Conservation (phyloP, 2,113 vertebrate genomes). For the Charadrius vociferus region DNA sequence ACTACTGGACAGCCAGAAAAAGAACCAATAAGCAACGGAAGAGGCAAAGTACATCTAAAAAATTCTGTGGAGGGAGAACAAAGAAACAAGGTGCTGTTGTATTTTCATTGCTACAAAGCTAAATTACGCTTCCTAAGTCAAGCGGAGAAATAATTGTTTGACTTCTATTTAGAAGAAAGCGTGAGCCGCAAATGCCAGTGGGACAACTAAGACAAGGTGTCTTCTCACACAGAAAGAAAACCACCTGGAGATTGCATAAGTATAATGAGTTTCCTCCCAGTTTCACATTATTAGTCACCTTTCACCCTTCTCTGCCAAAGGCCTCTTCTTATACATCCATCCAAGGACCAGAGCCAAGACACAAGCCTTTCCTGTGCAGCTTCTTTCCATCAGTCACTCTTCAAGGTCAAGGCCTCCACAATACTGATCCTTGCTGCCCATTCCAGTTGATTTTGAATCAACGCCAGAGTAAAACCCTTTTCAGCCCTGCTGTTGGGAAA, state of each 20-base stretch:
- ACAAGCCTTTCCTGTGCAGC: background rate
- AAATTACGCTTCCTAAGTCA: background rate
- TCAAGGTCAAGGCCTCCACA: background rate
- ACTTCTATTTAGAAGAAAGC: background rate
- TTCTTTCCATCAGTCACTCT: background rate
- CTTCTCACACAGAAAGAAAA: constrained; percentile 63
- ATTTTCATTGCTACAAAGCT: background rate
- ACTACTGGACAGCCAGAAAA: background rate
- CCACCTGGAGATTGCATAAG: constrained; percentile 45
- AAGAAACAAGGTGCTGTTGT: background rate
- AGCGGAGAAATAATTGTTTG: constrained; percentile 17
- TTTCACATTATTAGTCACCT: constrained; percentile 59
- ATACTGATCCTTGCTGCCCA: background rate
- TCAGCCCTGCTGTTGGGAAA: background rate
- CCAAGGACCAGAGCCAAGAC: background rate
- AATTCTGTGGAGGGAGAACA: background rate
- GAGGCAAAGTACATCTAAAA: background rate
- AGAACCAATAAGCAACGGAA: background rate
- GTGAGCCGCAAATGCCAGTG: constrained; percentile 40
- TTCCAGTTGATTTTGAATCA: background rate
- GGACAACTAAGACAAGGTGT: constrained; percentile 53
- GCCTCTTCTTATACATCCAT: background rate
- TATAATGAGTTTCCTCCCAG: constrained; percentile 42
- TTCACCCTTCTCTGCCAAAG: constrained; percentile 43
- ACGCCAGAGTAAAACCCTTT: background rate